Conservation (phyloP, 2,797 vertebrate species). For the Mormyrops boulengeri region DNA sequence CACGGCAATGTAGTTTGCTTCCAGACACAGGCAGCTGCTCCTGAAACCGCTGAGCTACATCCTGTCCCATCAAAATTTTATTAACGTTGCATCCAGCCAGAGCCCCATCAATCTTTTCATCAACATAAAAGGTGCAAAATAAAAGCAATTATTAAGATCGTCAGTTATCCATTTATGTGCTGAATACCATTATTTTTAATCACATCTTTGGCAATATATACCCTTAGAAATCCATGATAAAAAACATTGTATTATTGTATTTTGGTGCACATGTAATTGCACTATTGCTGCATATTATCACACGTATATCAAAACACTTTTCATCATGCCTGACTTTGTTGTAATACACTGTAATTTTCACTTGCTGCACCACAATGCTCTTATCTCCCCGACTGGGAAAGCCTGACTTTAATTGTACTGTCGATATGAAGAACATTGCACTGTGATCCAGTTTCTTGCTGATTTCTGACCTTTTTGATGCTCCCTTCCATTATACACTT, state of each 20-base stretch:
- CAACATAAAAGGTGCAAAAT: background rate
- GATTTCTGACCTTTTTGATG: background rate
- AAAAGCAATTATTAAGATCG: background rate
- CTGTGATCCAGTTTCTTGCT: background rate
- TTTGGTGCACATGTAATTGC: background rate
- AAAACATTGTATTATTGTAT: background rate
- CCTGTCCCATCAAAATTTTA: background rate
- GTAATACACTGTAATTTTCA: background rate
- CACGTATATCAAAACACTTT: background rate
- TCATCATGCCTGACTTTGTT: background rate
- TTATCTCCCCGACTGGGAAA: background rate
- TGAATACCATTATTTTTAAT: background rate
- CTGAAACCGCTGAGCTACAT: background rate
- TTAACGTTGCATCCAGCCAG: background rate
- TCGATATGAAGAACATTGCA: background rate
- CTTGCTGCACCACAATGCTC: background rate
- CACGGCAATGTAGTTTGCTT: background rate
- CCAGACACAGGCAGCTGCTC: background rate
- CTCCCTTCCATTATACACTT: background rate
- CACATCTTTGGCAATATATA: background rate
- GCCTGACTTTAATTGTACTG: background rate
- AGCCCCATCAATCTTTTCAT: background rate
- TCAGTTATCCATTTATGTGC: background rate
- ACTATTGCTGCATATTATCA: background rate
- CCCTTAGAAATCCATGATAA: background rate